Percentiles rank a stretch among this genome's conserved stretches.
Evolutionary conservation across 2,888 invertebrate species (phyloP).

Genomic region (Netelia fuscicornis): DNA sequence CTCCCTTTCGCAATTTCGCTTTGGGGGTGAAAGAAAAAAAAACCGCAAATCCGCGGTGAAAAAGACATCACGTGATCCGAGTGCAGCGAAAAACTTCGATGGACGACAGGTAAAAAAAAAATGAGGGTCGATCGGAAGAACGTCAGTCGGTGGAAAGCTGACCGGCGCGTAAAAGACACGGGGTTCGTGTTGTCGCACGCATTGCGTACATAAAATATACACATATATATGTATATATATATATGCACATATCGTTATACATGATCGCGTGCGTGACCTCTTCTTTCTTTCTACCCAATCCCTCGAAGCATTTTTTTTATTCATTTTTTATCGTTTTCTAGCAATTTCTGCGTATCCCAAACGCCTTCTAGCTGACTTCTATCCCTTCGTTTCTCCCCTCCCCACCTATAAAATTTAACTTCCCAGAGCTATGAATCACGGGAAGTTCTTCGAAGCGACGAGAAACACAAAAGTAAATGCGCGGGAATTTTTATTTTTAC

Average conservation of each 20-base stretch:
- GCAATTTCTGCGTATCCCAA: conserved; percentile 27
- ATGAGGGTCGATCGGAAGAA: conserved; percentile 68
- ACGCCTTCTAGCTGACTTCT: conserved; percentile 4
- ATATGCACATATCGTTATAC: conserved; percentile 21
- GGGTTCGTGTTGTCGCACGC: conserved; percentile 69
- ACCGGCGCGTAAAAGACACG: conserved; percentile 72
- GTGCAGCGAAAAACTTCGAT: conserved; percentile 45
- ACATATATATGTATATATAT: conserved; percentile 31
- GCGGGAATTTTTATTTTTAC: neutral
- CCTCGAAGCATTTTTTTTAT: conserved; percentile 21
- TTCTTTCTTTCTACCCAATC: conserved; percentile 32
- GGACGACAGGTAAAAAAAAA: conserved; percentile 46
- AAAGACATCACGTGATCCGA: conserved; percentile 44
- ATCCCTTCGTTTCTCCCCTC: neutral
- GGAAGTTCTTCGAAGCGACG: neutral
- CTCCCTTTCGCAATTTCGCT: conserved; percentile 8
- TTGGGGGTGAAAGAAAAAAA: conserved; percentile 47
- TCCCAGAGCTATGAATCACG: conserved; percentile 19
- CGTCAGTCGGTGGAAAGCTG: conserved; percentile 69
- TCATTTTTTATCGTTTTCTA: conserved; percentile 22
- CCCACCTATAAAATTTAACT: conserved; percentile 15
- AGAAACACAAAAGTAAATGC: neutral
- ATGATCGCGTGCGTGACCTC: conserved; percentile 48
- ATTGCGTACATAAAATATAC: neutral
- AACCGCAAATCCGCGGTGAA: conserved; percentile 1